Evolutionary conservation across 2,888 invertebrate genomes (phyloP), one percentile per base, ranked within the genome.

Genomic region (Drosophila kuntzei): DNA sequence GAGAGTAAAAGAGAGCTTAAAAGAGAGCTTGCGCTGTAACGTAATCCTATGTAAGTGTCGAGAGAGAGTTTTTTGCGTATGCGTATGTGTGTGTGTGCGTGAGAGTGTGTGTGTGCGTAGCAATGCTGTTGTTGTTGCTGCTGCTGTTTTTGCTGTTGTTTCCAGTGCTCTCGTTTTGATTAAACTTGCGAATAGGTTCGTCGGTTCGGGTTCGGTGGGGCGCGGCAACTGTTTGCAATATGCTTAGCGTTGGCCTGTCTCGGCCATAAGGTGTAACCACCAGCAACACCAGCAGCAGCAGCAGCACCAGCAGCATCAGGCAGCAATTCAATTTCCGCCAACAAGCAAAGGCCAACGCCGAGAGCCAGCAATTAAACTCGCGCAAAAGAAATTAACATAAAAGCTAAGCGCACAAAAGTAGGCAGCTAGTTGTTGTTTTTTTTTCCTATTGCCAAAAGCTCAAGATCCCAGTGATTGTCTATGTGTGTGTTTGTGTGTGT

Each of bases 161-260:
- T 85, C 74, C 83, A 88, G 80, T 89, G 89, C 87, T 87, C 87
- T 89, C 87, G 85, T 87, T 89, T 89, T 89, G 82, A 86, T 87
- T 86, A 89, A 87, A 77, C 67, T 73, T 77, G 71, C 71, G 84
- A 87, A 75, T 80, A 71, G 79, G 79, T 83, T 83, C 79, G 64
- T 51, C 54, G 43, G 29, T 16, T 58, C 37, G 59, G 50, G 58
- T 62, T 62, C 41, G 84, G 81, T 73, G 82, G 82, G 81, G 82
- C 79, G 84, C 80, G 79, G 82, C 78, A 71, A 65, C 46, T 60
- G 79, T 61, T 57, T 61, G 75, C 84, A 82, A 81, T 82, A 82
- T 82, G 84, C 78, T 83, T 65, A 70, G 70, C 59, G 71, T 71
- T 70, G 70, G 59, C 44, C 72, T 57, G 58, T 27, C 59, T 44